These are phyloP conservation scores for Danaus chrysippus DNA, from an alignment of 2,888 invertebrate species.

Conservation along the genomic window DNA sequence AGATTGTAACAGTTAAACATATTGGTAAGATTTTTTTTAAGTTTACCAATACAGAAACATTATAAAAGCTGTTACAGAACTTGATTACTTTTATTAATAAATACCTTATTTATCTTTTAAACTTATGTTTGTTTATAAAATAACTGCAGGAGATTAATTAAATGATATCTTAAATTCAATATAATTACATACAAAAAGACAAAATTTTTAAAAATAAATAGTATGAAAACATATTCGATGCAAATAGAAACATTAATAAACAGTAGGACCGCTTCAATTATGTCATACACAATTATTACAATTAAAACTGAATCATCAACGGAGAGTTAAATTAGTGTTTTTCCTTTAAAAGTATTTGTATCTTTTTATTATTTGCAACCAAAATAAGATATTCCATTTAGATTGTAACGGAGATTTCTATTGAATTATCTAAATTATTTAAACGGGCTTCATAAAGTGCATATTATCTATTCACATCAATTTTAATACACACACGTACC, in stretches of 20 bases:
- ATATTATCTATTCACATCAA: conserved; percentile 10
- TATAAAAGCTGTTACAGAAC: no score
- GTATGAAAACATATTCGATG: conserved; percentile 7
- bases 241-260: conserved; percentile 22
- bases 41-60: no score
- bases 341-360: conserved; percentile 15
- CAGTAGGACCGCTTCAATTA: conserved; percentile 9
- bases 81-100: no score
- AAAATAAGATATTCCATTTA: background rate
- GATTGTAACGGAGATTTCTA: background rate
- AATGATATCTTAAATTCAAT: no score
- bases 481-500: conserved; percentile 8
- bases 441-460: background rate
- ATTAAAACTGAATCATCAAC: conserved; percentile 20
- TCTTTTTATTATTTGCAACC: background rate
- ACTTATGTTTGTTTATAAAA: no score
- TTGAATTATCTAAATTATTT: no score
- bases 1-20: no score
- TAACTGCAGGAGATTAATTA: no score
- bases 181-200: background rate
- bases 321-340: conserved; percentile 16
- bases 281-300: conserved; percentile 14
- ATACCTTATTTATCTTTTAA: no score
- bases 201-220: background rate
- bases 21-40: no score